Conservation (phyloP, 2,888 invertebrate genomes). For the Camptogramma bilineatum region DNA sequence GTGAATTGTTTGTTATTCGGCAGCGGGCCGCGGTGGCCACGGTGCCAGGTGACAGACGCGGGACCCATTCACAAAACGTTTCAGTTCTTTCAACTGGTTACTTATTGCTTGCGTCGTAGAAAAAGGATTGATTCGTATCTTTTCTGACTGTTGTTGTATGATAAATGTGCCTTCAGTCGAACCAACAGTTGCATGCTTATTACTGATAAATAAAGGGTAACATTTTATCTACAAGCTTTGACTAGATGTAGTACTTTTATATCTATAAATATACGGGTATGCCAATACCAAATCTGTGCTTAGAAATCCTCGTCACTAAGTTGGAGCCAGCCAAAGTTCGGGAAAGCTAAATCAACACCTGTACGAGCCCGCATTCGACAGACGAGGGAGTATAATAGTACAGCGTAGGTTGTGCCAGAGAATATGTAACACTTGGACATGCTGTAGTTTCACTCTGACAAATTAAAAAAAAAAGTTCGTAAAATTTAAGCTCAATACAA, state of each 20-base stretch:
- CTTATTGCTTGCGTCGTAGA: constrained; percentile 35
- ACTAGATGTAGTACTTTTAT: neutral
- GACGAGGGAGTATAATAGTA: constrained; percentile 1
- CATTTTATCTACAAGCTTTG: constrained; percentile 10
- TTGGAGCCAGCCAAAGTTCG: constrained; percentile 32
- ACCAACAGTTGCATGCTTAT: constrained; percentile 23
- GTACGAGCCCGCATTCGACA: constrained; percentile 27
- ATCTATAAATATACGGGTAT: constrained; percentile 8
- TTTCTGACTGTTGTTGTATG: constrained; percentile 27
- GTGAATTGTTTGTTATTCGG: constrained; percentile 52
- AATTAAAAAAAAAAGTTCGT: too few species aligned
- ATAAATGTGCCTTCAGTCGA: constrained; percentile 6
- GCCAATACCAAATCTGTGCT: constrained; percentile 13
- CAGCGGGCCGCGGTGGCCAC: constrained; percentile 25
- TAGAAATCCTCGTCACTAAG: constrained; percentile 18
- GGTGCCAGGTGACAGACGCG: constrained; percentile 36
- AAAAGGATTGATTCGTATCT: constrained; percentile 37
- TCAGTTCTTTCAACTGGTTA: constrained; percentile 33
- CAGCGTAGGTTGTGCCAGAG: constrained; percentile 8
- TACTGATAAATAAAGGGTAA: constrained; percentile 18
- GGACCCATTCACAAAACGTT: constrained; percentile 39
- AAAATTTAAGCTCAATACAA: too few species aligned
- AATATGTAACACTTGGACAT: neutral
- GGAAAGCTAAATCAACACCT: constrained; percentile 36
- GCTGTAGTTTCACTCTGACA: constrained; percentile 2